A percentile compares a stretch with the other conserved stretches of the same genome.
Evolutionary conservation across 2,888 invertebrate genomes (phyloP).

Genomic region (Campoletis raptor): DNA sequence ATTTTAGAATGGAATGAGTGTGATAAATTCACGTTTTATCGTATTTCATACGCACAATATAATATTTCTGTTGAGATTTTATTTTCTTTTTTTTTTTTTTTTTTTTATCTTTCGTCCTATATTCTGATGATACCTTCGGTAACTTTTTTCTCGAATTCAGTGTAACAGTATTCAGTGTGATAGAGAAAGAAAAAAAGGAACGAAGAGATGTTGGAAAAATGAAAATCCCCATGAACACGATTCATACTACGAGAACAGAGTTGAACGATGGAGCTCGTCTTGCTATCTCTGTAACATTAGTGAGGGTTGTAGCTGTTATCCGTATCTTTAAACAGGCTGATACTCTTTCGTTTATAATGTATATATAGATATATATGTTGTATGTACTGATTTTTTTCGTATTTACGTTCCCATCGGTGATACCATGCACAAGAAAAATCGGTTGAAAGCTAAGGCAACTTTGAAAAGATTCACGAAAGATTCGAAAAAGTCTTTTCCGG

Average conservation of each 20-base stretch:
- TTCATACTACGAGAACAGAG: neutral
- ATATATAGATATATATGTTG: neutral
- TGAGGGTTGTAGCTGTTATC: conserved; percentile 10
- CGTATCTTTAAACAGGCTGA: conserved; percentile 4
- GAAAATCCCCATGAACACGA: neutral
- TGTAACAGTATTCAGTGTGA: neutral
- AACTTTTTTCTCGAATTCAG: no score
- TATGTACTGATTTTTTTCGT: neutral
- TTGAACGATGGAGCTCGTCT: neutral
- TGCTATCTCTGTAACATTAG: conserved; percentile 14
- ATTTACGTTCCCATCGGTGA: conserved; percentile 1
- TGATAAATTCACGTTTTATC: neutral
- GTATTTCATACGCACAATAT: neutral
- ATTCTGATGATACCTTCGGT: neutral
- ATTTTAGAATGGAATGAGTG: neutral
- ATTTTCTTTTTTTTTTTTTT: neutral
- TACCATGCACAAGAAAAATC: conserved; percentile 3
- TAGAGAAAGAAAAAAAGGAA: neutral
- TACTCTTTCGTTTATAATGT: neutral
- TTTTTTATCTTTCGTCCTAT: neutral
- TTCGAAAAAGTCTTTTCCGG: conserved; percentile 18
- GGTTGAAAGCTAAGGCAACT: conserved; percentile 11
- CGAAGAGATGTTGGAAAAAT: neutral
- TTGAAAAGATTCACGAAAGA: conserved; percentile 40
- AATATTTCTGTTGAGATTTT: neutral